phyloP scores from a whole-genome alignment of 2,113 vertebrate genomes.

The Mesoclemmys tuberculata region DNA sequence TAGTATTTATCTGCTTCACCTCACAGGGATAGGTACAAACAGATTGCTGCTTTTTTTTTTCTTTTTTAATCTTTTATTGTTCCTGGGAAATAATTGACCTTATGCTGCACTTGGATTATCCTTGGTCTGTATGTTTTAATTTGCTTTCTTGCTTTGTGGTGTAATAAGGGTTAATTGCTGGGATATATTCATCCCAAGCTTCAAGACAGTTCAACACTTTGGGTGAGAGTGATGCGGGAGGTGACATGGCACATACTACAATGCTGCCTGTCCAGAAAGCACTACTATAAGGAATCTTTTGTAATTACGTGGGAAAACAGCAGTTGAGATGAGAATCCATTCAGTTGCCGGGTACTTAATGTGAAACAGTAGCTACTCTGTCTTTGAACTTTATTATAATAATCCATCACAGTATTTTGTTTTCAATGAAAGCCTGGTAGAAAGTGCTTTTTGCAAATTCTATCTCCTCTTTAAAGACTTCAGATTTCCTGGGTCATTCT shows the following conservation, averaged over 20 bases:
- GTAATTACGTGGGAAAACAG: background rate
- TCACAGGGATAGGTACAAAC: background rate
- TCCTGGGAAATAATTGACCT: background rate
- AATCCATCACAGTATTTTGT: background rate
- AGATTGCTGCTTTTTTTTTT: background rate
- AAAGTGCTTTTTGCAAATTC: background rate
- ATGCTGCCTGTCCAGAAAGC: background rate
- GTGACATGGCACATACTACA: background rate
- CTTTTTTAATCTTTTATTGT: background rate
- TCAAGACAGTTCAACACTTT: background rate
- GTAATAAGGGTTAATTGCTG: background rate
- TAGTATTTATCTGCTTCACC: too few species aligned
- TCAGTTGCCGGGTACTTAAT: background rate
- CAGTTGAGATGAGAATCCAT: background rate
- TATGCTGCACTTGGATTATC: background rate
- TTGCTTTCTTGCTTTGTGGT: background rate
- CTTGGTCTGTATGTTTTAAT: background rate
- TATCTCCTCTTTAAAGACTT: background rate
- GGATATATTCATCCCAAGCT: background rate
- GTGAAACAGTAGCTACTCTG: background rate
- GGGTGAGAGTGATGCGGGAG: fast-evolving
- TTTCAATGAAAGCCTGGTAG: background rate
- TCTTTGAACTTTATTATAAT: background rate
- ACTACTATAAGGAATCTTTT: background rate
- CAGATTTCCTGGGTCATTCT: background rate